Conservation (phyloP, 2,113 vertebrate species). For the Siniperca chuatsi region DNA sequence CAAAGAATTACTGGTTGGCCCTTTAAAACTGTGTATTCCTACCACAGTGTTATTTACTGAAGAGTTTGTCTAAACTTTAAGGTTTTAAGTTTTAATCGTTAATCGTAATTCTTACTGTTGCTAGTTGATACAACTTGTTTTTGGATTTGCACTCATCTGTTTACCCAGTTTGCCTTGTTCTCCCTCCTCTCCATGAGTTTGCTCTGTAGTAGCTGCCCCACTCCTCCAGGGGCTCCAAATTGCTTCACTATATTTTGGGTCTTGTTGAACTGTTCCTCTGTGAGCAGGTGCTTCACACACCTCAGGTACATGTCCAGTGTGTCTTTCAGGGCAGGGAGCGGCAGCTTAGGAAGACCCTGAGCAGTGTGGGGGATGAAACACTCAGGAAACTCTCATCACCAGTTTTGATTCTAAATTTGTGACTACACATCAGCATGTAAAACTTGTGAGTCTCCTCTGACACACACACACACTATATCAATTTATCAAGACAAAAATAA, state of each 20-base stretch:
- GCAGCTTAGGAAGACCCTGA: constrained; percentile 91
- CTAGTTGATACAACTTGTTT: background rate
- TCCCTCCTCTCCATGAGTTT: constrained; percentile 89
- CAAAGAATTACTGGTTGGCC: background rate
- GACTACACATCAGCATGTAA: background rate
- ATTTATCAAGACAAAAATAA: background rate
- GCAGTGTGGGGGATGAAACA: background rate
- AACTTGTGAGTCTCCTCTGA: background rate
- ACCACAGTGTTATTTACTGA: background rate
- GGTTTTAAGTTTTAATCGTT: too few species aligned
- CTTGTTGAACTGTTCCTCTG: constrained; percentile 89
- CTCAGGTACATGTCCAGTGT: constrained; percentile 91
- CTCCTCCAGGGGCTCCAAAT: constrained; percentile 89
- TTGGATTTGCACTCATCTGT: background rate
- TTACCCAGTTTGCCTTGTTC: constrained; percentile 92
- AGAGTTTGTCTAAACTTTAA: background rate
- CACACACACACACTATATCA: background rate
- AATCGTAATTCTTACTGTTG: too few species aligned
- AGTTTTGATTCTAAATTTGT: background rate
- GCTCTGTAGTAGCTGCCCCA: constrained; percentile 90
- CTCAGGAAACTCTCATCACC: background rate
- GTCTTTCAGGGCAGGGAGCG: constrained; percentile 90
- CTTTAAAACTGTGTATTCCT: background rate
- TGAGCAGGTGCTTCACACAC: constrained; percentile 90
- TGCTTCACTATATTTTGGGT: constrained; percentile 85